Conservation (phyloP, 2,113 vertebrate genomes). For the Anoplopoma fimbria region DNA sequence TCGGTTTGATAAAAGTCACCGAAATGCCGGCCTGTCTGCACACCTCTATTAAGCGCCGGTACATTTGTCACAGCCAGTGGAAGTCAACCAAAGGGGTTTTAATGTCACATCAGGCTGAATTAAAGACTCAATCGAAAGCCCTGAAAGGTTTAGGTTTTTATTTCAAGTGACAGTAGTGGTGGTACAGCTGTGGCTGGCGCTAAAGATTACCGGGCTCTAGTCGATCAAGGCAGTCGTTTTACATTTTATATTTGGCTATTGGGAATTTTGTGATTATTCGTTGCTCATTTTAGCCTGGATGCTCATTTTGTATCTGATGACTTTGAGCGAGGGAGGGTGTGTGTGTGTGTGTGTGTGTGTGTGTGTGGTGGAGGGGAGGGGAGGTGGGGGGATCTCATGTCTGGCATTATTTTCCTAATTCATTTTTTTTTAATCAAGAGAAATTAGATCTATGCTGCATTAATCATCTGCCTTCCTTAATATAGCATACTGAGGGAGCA, state of each 20-base stretch:
- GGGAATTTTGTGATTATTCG: conserved; percentile 72
- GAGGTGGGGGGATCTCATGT: conserved; percentile 39
- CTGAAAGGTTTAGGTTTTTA: conserved; percentile 75
- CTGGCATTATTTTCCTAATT: conserved; percentile 68
- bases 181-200: conserved; percentile 56
- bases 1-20: conserved; percentile 82
- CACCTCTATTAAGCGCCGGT: conserved; percentile 81
- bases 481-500: conserved; percentile 71
- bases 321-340: conserved; percentile 61
- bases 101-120: conserved; percentile 80
- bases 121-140: conserved; percentile 78
- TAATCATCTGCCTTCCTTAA: conserved; percentile 73
- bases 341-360: conserved; percentile 16
- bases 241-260: conserved; percentile 72
- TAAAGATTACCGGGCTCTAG: conserved; percentile 65
- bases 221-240: conserved; percentile 66
- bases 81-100: conserved; percentile 82
- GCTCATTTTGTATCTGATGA: conserved; percentile 77
- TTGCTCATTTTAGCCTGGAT: conserved; percentile 66
- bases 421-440: conserved; percentile 76
- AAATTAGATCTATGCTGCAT: conserved; percentile 77
- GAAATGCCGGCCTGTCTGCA: conserved; percentile 84
- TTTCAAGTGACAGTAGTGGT: conserved; percentile 71
- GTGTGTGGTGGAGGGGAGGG: background rate
- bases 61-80: conserved; percentile 78